Conservation (phyloP, 2,888 invertebrate genomes). For the Hydrotaea cyrtoneurina region DNA sequence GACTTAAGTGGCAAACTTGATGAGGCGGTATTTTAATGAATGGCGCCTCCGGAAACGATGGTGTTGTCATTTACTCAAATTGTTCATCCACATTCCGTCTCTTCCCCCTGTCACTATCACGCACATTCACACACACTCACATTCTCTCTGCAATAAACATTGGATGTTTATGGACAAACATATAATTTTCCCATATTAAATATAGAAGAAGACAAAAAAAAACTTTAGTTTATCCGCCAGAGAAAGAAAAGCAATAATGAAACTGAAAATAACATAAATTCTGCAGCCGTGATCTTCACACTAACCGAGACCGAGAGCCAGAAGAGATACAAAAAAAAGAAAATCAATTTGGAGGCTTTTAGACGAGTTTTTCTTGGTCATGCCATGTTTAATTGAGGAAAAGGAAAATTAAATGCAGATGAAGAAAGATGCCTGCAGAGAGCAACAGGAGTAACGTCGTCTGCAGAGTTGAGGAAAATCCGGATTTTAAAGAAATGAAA, state of each 20-base stretch:
- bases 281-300: constrained; percentile 64
- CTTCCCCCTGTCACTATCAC: too few species aligned
- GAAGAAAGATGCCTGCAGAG: constrained; percentile 15
- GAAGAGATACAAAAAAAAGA: constrained; percentile 43
- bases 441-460: constrained; percentile 16
- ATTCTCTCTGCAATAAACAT: not conserved
- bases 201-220: not conserved
- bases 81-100: not conserved
- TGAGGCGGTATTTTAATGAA: not conserved
- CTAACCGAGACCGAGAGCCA: constrained; percentile 5
- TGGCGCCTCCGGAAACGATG: constrained; percentile 29
- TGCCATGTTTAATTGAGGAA: constrained; percentile 63
- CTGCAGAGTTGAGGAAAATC: constrained; percentile 44
- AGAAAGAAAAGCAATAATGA: constrained; percentile 2
- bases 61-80: constrained; percentile 3
- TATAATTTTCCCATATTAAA: constrained; percentile 28
- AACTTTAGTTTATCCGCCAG: not conserved
- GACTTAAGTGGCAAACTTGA: constrained; percentile 9
- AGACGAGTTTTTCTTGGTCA: constrained; percentile 42
- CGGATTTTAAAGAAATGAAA: constrained; percentile 66
- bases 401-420: constrained; percentile 48
- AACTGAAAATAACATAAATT: constrained; percentile 58
- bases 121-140: too few species aligned
- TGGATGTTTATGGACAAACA: not conserved
- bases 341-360: constrained; percentile 58